Evolutionary conservation across 2,888 invertebrate species (phyloP).

Genomic region (Sialis lutaria): DNA sequence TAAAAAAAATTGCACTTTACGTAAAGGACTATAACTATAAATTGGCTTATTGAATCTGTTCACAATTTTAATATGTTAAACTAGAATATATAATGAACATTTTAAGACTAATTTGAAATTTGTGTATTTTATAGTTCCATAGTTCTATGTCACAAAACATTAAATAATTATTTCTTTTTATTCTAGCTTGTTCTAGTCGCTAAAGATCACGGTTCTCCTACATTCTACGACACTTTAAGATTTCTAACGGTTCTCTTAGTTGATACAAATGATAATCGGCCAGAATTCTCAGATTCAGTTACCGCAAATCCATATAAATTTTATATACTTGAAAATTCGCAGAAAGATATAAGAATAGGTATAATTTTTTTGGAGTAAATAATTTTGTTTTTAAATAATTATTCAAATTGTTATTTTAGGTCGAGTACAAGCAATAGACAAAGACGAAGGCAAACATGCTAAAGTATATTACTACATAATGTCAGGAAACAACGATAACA

Average conservation of each 20-base stretch:
- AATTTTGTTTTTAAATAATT: background rate
- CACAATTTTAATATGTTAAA: too few relatives aligned
- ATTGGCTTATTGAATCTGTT: too few relatives aligned
- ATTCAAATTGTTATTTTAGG: constrained; percentile 25
- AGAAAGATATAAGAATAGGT: constrained; percentile 44
- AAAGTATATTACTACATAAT: constrained; percentile 71
- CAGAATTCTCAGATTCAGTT: constrained; percentile 48
- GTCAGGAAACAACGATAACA: constrained; percentile 56
- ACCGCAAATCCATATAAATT: constrained; percentile 46
- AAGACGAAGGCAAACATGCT: constrained; percentile 65
- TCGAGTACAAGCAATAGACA: constrained; percentile 52
- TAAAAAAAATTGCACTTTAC: too few relatives aligned
- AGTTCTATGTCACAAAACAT: too few relatives aligned
- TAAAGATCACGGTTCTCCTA: constrained; percentile 66
- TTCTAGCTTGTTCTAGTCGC: constrained; percentile 61
- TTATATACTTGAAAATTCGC: constrained; percentile 51
- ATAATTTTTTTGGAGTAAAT: constrained; percentile 10
- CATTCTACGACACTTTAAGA: constrained; percentile 59
- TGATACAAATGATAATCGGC: constrained; percentile 67
- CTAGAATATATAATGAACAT: too few relatives aligned
- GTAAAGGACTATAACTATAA: too few relatives aligned
- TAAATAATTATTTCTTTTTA: constrained; percentile 1
- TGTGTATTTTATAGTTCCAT: too few relatives aligned
- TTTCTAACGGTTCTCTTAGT: constrained; percentile 57
- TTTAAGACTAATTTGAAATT: too few relatives aligned